Percentiles rank a stretch among this genome's conserved stretches.
Conservation (phyloP, 2,797 vertebrate species). For the Lepilemur septentrionalis region DNA sequence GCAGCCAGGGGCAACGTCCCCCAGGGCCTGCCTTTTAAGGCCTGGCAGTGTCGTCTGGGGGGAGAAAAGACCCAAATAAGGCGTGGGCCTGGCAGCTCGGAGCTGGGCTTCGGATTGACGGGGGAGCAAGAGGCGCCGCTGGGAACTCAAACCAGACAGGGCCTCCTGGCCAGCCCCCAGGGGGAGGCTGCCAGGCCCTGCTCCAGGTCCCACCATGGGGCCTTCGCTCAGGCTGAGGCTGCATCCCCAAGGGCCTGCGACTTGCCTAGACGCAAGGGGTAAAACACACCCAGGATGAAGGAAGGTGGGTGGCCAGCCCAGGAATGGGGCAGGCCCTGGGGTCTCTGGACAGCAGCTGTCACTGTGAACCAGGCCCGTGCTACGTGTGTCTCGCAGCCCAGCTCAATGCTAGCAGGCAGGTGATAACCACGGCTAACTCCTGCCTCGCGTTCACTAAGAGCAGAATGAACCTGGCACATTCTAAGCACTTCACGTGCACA, state of each 20-base stretch:
- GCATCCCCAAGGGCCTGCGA: background rate
- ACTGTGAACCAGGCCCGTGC: background rate
- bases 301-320: background rate
- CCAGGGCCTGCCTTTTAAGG: conserved; percentile 72
- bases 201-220: background rate
- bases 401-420: background rate
- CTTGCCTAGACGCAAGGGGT: background rate
- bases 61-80: conserved; percentile 75
- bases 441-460: background rate
- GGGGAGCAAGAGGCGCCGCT: conserved; percentile 51
- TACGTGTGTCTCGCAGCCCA: background rate
- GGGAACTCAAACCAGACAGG: conserved; percentile 71
- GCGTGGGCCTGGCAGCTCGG: conserved; percentile 44
- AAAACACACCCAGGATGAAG: background rate
- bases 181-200: conserved; percentile 42
- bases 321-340: background rate
- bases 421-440: background rate
- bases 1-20: conserved; percentile 4
- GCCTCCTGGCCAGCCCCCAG: conserved; percentile 56
- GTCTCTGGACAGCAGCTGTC: background rate
- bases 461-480: background rate
- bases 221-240: background rate
- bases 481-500: background rate
- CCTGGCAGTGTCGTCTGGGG: background rate
- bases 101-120: conserved; percentile 64